Evolutionary conservation across 92 coral and sea anemone genomes (phyloP).

Genomic region (Pocillopora grandis): DNA sequence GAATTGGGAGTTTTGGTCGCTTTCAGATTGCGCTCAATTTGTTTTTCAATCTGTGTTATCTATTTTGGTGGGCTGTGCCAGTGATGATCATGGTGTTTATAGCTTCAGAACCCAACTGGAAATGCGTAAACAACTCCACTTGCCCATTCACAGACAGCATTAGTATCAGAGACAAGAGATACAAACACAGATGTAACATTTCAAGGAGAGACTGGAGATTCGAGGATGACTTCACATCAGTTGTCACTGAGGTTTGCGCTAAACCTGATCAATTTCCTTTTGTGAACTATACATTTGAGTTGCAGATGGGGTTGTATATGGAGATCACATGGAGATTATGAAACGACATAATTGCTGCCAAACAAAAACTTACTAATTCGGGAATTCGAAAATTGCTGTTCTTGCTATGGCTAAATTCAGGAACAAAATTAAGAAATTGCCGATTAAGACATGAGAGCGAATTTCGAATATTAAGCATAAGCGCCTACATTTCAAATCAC

Average conservation of each 20-base stretch:
- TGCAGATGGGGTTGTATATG: too few species aligned
- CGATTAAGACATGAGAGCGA: too few species aligned
- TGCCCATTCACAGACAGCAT: constrained; percentile 59
- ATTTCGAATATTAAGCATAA: too few species aligned
- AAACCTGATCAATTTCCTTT: too few species aligned
- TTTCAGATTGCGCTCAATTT: constrained; percentile 61
- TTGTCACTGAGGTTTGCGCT: constrained; percentile 67
- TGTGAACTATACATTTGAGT: too few species aligned
- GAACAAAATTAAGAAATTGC: too few species aligned
- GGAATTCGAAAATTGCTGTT: too few species aligned
- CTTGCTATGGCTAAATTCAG: too few species aligned
- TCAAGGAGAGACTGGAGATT: constrained; percentile 74
- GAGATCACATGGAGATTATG: too few species aligned
- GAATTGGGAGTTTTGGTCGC: constrained; percentile 48
- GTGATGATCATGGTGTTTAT: constrained; percentile 60
- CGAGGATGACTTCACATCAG: constrained; percentile 61
- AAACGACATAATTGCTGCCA: too few species aligned
- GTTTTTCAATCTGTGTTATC: constrained; percentile 44
- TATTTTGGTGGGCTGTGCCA: constrained; percentile 53
- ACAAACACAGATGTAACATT: constrained; percentile 58
- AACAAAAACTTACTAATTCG: too few species aligned
- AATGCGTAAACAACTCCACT: constrained; percentile 55
- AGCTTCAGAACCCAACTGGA: constrained; percentile 77
- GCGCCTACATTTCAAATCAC: too few species aligned
- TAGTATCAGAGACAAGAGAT: constrained; percentile 43